Conservation (phyloP, 1,140 invertebrate species). For the Philaenus spumarius region DNA sequence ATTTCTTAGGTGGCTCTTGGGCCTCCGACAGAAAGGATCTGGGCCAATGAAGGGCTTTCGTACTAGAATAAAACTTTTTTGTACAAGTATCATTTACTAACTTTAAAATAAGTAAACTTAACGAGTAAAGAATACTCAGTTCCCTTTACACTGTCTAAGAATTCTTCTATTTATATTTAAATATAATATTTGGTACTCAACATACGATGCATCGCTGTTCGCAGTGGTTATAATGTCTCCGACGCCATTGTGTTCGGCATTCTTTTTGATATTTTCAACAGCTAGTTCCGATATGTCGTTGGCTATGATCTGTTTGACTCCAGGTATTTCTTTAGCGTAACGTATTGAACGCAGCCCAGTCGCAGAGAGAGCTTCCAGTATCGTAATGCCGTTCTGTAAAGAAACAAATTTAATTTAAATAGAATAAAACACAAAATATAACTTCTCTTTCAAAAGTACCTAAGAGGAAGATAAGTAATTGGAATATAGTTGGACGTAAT, state of each 20-base stretch:
- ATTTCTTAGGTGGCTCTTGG: too few relatives aligned
- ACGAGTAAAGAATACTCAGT: too few relatives aligned
- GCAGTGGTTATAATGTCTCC: constrained; percentile 62
- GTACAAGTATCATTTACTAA: too few relatives aligned
- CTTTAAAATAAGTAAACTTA: too few relatives aligned
- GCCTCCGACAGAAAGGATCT: too few relatives aligned
- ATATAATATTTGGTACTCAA: constrained; percentile 14
- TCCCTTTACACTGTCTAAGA: too few relatives aligned
- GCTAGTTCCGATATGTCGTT: constrained; percentile 91
- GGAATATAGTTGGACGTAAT: too few relatives aligned
- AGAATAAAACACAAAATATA: background rate
- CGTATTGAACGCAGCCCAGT: constrained; percentile 91
- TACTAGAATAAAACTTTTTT: too few relatives aligned
- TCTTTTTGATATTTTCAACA: constrained; percentile 77
- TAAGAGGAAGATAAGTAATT: background rate
- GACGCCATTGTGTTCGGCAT: constrained; percentile 74
- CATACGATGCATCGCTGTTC: constrained; percentile 77
- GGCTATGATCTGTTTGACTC: constrained; percentile 75
- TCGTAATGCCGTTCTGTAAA: constrained; percentile 52
- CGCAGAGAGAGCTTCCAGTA: constrained; percentile 93
- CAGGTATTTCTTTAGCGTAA: constrained; percentile 90
- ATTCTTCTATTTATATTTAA: too few relatives aligned
- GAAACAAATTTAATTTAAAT: too few relatives aligned
- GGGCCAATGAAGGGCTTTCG: too few relatives aligned
- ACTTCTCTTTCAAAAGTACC: background rate